Evolutionary conservation across 2,113 vertebrate genomes (phyloP).

Genomic region (Lampris megalopsis): DNA sequence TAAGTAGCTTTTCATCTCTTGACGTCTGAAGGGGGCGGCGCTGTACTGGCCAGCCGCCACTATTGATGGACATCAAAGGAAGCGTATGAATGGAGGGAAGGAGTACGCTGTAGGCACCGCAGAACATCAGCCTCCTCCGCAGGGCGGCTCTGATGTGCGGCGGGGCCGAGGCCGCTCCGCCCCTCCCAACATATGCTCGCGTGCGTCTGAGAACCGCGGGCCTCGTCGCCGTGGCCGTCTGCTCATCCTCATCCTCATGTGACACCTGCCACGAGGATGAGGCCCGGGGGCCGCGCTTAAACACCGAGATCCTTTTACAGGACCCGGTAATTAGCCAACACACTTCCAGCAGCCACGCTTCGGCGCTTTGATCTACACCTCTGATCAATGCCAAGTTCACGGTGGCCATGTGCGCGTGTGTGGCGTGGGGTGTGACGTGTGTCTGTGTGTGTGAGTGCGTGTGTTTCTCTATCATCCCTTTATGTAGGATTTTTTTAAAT

Average conservation of each 20-base stretch:
- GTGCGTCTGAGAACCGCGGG: slow-evolving; percentile 47
- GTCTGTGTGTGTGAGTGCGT: background rate
- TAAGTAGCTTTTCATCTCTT: no score
- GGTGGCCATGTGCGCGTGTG: slow-evolving; percentile 26
- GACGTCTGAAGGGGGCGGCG: background rate
- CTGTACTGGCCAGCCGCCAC: slow-evolving; percentile 13
- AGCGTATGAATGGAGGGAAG: slow-evolving; percentile 21
- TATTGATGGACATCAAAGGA: slow-evolving; percentile 6
- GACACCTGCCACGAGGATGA: slow-evolving; percentile 48
- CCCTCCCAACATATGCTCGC: slow-evolving; percentile 52
- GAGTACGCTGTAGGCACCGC: background rate
- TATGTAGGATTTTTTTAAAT: slow-evolving; percentile 1
- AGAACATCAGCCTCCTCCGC: slow-evolving; percentile 58
- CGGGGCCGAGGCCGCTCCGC: slow-evolving; percentile 53
- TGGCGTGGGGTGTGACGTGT: background rate
- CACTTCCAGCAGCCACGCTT: slow-evolving; percentile 42
- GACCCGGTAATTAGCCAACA: slow-evolving; percentile 63
- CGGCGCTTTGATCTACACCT: slow-evolving; percentile 60
- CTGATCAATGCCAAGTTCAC: slow-evolving; percentile 70
- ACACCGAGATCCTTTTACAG: slow-evolving; percentile 67
- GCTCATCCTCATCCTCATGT: slow-evolving; percentile 60
- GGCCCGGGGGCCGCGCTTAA: slow-evolving; percentile 61
- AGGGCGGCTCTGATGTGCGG: slow-evolving; percentile 52
- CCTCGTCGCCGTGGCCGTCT: slow-evolving; percentile 58
- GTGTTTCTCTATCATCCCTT: slow-evolving; percentile 10